Evolutionary conservation across 1,140 invertebrate species (phyloP).

Genomic region (Choristoneura fumiferana): DNA sequence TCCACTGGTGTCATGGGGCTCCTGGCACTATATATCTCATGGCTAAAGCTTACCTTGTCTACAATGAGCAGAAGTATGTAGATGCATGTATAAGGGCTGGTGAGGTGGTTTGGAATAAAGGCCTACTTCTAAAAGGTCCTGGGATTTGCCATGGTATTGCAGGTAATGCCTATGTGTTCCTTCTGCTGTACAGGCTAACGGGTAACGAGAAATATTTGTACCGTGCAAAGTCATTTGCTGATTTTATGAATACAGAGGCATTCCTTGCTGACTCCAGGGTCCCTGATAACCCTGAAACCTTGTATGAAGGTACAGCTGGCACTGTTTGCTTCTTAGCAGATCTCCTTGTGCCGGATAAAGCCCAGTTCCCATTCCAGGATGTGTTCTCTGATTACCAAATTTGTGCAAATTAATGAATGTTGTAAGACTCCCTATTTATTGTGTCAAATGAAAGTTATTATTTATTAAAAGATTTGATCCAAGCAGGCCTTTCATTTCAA

Average conservation of each 20-base stretch:
- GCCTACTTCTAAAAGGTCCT: constrained; percentile 89
- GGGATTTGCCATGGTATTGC: constrained; percentile 92
- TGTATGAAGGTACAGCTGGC: constrained; percentile 93
- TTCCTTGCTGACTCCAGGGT: constrained; percentile 84
- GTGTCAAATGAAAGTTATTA: neutral
- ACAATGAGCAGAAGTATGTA: constrained; percentile 87
- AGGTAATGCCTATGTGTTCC: constrained; percentile 91
- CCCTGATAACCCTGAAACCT: constrained; percentile 89
- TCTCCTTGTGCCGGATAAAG: constrained; percentile 84
- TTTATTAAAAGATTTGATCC: constrained; percentile 11
- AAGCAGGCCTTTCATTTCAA: neutral
- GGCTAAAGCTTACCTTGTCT: constrained; percentile 88
- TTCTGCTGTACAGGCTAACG: constrained; percentile 88
- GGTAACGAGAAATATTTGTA: constrained; percentile 85
- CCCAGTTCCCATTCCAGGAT: constrained; percentile 92
- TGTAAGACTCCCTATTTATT: too few species aligned
- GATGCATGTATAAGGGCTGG: constrained; percentile 83
- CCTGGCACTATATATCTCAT: constrained; percentile 89
- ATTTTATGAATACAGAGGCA: constrained; percentile 84
- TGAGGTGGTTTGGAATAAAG: constrained; percentile 89
- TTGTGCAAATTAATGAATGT: constrained; percentile 28
- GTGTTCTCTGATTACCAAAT: constrained; percentile 78
- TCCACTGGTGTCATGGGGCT: constrained; percentile 95
- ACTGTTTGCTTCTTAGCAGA: constrained; percentile 91
- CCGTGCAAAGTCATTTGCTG: constrained; percentile 87